Conservation (phyloP, 2,888 invertebrate species). For the Entomobrya proxima region DNA sequence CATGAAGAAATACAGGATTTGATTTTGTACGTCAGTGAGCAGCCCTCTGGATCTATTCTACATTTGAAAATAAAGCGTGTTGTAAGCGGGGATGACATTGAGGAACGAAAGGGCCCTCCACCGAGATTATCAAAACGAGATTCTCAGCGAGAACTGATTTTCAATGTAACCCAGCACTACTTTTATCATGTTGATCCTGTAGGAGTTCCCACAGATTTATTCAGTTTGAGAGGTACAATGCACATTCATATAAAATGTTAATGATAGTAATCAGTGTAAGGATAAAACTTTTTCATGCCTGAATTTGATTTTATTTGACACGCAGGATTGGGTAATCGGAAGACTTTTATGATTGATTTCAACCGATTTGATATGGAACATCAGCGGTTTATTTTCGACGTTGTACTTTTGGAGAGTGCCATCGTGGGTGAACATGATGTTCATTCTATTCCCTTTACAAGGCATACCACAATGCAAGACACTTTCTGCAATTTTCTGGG, state of each 20-base stretch:
- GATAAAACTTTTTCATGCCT: background rate
- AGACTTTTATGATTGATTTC: slow-evolving; percentile 60
- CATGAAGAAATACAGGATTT: slow-evolving; percentile 34
- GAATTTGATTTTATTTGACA: slow-evolving; percentile 1
- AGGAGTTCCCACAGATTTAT: slow-evolving; percentile 42
- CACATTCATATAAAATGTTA: too few relatives aligned
- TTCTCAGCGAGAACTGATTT: slow-evolving; percentile 50
- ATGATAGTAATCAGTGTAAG: background rate
- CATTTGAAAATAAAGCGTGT: slow-evolving; percentile 55
- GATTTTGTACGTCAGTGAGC: background rate
- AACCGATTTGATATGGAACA: slow-evolving; percentile 8
- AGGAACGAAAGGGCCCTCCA: slow-evolving; percentile 33
- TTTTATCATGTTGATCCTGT: slow-evolving; percentile 52
- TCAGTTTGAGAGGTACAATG: slow-evolving; percentile 52
- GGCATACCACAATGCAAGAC: background rate
- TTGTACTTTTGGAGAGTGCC: slow-evolving; percentile 55
- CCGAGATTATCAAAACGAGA: slow-evolving; percentile 37
- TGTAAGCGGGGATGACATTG: slow-evolving; percentile 45
- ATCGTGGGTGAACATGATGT: slow-evolving; percentile 63
- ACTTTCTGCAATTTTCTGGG: slow-evolving; percentile 56
- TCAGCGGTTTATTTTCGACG: slow-evolving; percentile 46
- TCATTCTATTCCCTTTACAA: slow-evolving; percentile 44
- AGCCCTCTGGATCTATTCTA: slow-evolving; percentile 29
- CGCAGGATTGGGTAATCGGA: slow-evolving; percentile 58
- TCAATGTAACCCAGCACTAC: slow-evolving; percentile 57